These are phyloP conservation scores for Eupeodes luniger DNA, from an alignment of 2,888 invertebrate species.

Conservation along the genomic window DNA sequence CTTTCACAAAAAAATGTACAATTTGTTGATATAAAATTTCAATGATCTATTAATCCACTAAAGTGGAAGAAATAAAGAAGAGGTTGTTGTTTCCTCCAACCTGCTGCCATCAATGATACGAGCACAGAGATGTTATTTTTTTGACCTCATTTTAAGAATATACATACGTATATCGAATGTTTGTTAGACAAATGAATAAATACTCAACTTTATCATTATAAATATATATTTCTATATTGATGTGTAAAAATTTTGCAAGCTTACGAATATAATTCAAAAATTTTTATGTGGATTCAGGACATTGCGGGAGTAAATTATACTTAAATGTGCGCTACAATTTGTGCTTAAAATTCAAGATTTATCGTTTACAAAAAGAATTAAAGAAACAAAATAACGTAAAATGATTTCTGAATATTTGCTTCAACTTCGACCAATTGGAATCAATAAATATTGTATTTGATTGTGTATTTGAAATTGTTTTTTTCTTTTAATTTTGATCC, in stretches of 20 bases:
- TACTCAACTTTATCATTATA: not conserved
- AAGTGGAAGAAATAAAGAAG: constrained; percentile 54
- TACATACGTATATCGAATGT: not conserved
- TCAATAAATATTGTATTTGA: constrained; percentile 31
- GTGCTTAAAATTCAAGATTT: constrained; percentile 28
- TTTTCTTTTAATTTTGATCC: not conserved
- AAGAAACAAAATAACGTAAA: not conserved
- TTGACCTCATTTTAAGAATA: constrained; percentile 26
- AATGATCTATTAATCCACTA: constrained; percentile 69
- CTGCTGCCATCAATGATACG: constrained; percentile 24
- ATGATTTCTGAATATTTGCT: not conserved
- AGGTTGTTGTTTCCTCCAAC: constrained; percentile 26
- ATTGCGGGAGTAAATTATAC: constrained; percentile 21
- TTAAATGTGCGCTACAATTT: constrained; percentile 8
- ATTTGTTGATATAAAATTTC: constrained; percentile 67
- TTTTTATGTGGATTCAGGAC: constrained; percentile 28
- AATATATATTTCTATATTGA: not conserved
- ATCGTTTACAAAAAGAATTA: constrained; percentile 4
- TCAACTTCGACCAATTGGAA: constrained; percentile 16
- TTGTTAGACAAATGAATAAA: constrained; percentile 36
- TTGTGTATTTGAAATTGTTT: constrained; percentile 7
- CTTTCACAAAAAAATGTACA: constrained; percentile 55
- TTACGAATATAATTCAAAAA: constrained; percentile 11
- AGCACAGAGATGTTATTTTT: constrained; percentile 20
- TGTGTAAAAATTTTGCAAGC: not conserved